Evolutionary conservation across 2,113 vertebrate species (phyloP), one percentile per base, ranked within the genome.

Genomic region (Oryzias celebensis): DNA sequence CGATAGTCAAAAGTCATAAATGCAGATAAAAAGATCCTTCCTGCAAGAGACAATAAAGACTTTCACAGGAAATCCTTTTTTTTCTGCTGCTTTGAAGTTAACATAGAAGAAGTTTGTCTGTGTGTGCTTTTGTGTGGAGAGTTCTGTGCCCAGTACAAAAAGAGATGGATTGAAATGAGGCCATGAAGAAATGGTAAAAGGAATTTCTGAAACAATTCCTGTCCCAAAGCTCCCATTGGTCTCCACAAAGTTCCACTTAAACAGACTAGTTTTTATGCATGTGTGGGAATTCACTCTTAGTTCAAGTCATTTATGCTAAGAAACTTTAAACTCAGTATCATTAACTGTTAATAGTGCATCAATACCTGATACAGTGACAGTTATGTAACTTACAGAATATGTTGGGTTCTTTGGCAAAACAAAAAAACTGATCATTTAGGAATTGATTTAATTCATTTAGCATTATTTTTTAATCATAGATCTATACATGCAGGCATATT

Each of bases 131-230:
- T 63, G 23, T 18, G 12, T 26, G 15, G 51, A 44, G 13, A 49
- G 36, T 17, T 18, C 1, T 60, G 36, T 50, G 16, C 23, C 18
- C 2, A 26, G n/a, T 15, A 64, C 46, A 62, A 44, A 62, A 72
- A 68, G 18, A 59, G 44, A 63, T 31, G 53, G 60, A 54, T 45
- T 55, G 55, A 71, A 57, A 10, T 44, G 43, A 36, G 14, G 58
- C 26, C 44, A 28, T 63, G 28, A 24, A 50, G 52, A 20, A 36
- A 20, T 31, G 23, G 15, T 52, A 45, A 7, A 36, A 71, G 42
- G 52, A 59, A 73, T 69, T 72, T 51, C 43, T 58, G n/a, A 65
- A 67, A 58, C 44, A 50, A 59, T 68, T 52, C 48, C 48, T 3
- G 64, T 64, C 68, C 1, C 0, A 42, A 52, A 17, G 53, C 53